Percentiles rank a stretch among this genome's conserved stretches.
phyloP scores from a whole-genome alignment of 1,140 invertebrate species.

The Eurosta solidaginis region DNA sequence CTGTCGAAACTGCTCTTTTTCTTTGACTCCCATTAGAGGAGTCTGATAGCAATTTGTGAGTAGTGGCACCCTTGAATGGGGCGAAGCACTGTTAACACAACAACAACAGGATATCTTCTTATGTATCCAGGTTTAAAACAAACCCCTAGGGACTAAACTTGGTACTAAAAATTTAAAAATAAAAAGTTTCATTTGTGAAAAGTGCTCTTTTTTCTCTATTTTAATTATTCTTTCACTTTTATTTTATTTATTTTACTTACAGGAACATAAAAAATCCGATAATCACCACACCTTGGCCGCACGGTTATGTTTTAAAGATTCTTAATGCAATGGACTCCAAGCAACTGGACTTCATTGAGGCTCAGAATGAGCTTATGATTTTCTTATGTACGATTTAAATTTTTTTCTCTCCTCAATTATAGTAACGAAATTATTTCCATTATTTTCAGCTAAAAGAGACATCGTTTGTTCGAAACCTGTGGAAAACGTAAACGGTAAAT shows the following conservation, averaged over 20 bases:
- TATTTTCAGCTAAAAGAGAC: slow-evolving; percentile 62
- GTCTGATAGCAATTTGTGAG: too few relatives aligned
- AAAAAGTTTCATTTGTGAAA: too few relatives aligned
- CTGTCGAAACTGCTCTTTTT: too few relatives aligned
- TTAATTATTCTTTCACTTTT: neutral
- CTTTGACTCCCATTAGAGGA: too few relatives aligned
- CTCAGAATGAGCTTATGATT: slow-evolving; percentile 72
- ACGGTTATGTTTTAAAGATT: slow-evolving; percentile 82
- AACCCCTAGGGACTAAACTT: too few relatives aligned
- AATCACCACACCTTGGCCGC: slow-evolving; percentile 61
- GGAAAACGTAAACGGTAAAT: slow-evolving; percentile 68
- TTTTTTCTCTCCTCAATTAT: neutral
- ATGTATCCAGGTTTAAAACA: too few relatives aligned
- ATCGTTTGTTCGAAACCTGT: slow-evolving; percentile 71
- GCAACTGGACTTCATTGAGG: slow-evolving; percentile 69
- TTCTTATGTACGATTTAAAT: slow-evolving; percentile 61
- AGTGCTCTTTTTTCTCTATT: neutral
- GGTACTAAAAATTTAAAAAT: neutral
- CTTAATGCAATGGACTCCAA: slow-evolving; percentile 79
- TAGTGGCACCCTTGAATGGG: too few relatives aligned
- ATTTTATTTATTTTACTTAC: slow-evolving; percentile 26
- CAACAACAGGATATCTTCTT: too few relatives aligned
- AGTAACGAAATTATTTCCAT: neutral
- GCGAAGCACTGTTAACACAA: too few relatives aligned
- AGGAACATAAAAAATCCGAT: slow-evolving; percentile 66